Evolutionary conservation across 2,797 vertebrate genomes (phyloP).

Genomic region (Limosa lapponica): DNA sequence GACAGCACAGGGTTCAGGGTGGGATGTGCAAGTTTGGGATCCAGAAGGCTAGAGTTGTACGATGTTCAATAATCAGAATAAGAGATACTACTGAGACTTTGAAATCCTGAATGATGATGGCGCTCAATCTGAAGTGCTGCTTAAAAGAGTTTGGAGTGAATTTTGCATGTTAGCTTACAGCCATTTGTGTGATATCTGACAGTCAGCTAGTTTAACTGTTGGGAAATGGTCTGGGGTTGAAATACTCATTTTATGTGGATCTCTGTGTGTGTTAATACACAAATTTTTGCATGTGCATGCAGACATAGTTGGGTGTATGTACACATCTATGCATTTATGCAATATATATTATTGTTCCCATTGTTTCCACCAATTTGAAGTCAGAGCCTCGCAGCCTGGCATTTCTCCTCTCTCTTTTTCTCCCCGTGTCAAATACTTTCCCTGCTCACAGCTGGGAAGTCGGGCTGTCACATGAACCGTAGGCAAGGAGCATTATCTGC

Average conservation of each 20-base stretch:
- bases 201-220: background rate
- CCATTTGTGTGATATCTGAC: background rate
- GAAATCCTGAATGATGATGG: background rate
- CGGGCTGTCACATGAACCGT: constrained; percentile 12
- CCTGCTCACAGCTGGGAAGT: background rate
- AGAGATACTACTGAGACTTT: background rate
- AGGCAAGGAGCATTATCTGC: constrained; percentile 34
- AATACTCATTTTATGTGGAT: rapidly evolving
- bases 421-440: background rate
- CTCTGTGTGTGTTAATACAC: background rate
- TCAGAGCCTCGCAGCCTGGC: background rate
- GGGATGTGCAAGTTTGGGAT: background rate
- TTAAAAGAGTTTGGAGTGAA: background rate
- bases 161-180: background rate
- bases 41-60: background rate
- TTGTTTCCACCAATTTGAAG: background rate
- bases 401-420: background rate
- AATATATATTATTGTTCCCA: rapidly evolving
- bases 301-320: rapidly evolving
- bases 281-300: rapidly evolving
- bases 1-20: background rate
- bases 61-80: background rate
- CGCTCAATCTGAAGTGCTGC: background rate
- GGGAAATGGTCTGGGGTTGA: background rate
- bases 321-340: rapidly evolving